phyloP scores from a whole-genome alignment of 1,140 invertebrate genomes.

The Neodiprion virginianus region DNA sequence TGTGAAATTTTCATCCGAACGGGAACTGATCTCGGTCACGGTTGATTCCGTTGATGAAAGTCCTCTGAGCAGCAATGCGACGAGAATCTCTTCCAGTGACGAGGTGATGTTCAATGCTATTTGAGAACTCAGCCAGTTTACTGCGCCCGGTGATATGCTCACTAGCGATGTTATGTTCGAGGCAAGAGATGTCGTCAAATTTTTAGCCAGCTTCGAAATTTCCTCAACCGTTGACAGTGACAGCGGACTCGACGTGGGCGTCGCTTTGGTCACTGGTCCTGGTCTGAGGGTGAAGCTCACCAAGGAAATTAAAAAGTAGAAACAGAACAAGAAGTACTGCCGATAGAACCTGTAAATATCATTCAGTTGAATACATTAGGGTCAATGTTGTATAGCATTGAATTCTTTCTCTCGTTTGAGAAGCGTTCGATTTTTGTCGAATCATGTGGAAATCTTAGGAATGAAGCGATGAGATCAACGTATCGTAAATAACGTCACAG shows the following conservation, averaged over 20 bases:
- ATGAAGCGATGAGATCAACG: neutral
- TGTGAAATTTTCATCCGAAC: constrained; percentile 16
- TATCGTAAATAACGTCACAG: neutral
- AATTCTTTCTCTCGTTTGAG: neutral
- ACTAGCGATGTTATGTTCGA: constrained; percentile 30
- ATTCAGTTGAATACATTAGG: constrained; percentile 22
- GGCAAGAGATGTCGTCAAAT: constrained; percentile 35
- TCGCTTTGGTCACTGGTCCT: constrained; percentile 62
- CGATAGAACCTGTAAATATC: constrained; percentile 80
- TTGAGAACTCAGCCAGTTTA: constrained; percentile 41
- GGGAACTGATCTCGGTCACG: neutral
- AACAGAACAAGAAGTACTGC: constrained; percentile 88
- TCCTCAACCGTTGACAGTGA: neutral
- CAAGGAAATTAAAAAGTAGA: constrained; percentile 88
- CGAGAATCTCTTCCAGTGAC: constrained; percentile 24
- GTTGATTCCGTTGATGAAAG: neutral
- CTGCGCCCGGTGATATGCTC: constrained; percentile 33
- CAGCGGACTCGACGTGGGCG: constrained; percentile 14
- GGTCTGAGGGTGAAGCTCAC: constrained; percentile 88
- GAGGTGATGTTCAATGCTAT: constrained; percentile 41
- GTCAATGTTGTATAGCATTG: too few species aligned
- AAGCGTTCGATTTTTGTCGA: neutral
- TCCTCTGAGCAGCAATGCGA: constrained; percentile 14
- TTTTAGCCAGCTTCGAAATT: constrained; percentile 34
- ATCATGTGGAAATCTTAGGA: neutral